Evolutionary conservation across 1,140 invertebrate genomes (phyloP).

Genomic region (Atta cephalotes): DNA sequence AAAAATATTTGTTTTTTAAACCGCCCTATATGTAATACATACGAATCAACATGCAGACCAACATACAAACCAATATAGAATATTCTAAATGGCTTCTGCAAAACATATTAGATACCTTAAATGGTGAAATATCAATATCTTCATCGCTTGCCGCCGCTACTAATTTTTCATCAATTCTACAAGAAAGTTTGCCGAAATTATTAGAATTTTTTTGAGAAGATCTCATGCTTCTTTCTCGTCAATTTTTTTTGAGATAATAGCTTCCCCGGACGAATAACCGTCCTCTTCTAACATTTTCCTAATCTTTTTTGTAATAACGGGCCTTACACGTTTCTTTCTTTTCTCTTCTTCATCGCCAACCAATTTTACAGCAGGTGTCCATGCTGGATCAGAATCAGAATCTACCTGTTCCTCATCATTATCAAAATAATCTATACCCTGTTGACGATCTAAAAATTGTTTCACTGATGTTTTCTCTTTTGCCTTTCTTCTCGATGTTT

Average conservation of each 20-base stretch:
- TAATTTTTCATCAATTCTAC: slow-evolving; percentile 82
- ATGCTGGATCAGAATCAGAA: slow-evolving; percentile 91
- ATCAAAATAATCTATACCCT: slow-evolving; percentile 83
- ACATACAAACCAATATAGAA: neutral
- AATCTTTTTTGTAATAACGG: slow-evolving; percentile 80
- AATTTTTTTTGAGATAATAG: slow-evolving; percentile 75
- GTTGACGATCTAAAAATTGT: slow-evolving; percentile 81
- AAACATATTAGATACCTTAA: slow-evolving; percentile 79
- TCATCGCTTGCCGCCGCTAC: slow-evolving; percentile 81
- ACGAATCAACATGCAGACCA: too few relatives aligned
- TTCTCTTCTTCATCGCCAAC: slow-evolving; percentile 82
- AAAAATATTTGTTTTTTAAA: too few relatives aligned
- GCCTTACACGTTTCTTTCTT: slow-evolving; percentile 82
- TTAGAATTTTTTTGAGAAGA: slow-evolving; percentile 68
- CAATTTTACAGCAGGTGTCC: slow-evolving; percentile 89
- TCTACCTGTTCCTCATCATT: slow-evolving; percentile 87
- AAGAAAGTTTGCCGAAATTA: slow-evolving; percentile 71
- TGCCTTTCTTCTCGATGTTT: slow-evolving; percentile 89
- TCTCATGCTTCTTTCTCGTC: slow-evolving; percentile 79
- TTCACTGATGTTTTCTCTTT: slow-evolving; percentile 88
- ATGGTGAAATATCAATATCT: slow-evolving; percentile 85
- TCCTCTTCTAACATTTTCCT: slow-evolving; percentile 79
- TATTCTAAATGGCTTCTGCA: neutral
- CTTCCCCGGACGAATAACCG: slow-evolving; percentile 75
- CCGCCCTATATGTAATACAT: too few relatives aligned